A percentile compares a stretch with the other conserved stretches of the same genome.
Evolutionary conservation across 2,113 vertebrate genomes (phyloP).

Genomic region (Paramormyrops kingsleyae): DNA sequence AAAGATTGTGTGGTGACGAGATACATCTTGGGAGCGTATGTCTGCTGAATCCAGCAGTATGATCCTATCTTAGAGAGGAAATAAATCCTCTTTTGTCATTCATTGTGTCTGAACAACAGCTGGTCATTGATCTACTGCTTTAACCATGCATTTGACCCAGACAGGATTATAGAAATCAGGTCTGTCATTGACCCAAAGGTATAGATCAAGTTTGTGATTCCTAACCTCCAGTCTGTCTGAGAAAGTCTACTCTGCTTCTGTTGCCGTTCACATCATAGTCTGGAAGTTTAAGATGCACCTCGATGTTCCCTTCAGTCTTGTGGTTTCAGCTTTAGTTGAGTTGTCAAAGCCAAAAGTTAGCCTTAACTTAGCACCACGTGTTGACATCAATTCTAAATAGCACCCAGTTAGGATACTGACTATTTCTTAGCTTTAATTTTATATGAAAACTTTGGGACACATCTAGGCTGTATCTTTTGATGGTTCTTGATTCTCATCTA

Average conservation of each 20-base stretch:
- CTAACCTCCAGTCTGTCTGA: not conserved
- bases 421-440: not conserved
- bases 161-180: not conserved
- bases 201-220: not conserved
- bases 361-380: not conserved
- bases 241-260: too few species aligned
- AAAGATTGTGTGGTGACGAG: not conserved
- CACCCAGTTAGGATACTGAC: not conserved
- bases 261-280: not conserved
- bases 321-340: not conserved
- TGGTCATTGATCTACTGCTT: not conserved
- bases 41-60: not conserved
- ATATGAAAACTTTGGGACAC: not conserved
- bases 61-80: not conserved
- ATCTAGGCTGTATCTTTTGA: not conserved
- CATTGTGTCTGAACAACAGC: not conserved
- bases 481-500: not conserved
- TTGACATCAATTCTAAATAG: not conserved
- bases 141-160: not conserved
- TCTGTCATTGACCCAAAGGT: not conserved
- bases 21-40: too few species aligned
- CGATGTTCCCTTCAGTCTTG: not conserved
- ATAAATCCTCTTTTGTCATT: not conserved
- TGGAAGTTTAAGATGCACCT: not conserved
- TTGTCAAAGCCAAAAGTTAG: not conserved